Evolutionary conservation across 2,888 invertebrate species (phyloP).

Genomic region (Heliconius hortense): DNA sequence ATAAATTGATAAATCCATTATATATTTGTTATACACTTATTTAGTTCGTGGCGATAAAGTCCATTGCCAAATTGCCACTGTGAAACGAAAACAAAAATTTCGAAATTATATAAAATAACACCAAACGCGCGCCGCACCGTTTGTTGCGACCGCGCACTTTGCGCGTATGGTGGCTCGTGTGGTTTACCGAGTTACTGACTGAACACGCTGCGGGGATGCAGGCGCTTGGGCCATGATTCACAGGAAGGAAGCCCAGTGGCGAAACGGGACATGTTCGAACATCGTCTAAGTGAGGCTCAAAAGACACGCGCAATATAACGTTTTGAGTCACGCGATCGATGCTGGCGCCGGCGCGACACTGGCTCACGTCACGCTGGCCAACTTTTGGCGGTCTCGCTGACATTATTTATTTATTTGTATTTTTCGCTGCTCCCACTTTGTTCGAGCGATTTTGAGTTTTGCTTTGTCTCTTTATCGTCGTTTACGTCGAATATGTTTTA

Average conservation of each 20-base stretch:
- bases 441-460: constrained; percentile 26
- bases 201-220: constrained; percentile 49
- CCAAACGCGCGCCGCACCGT: constrained; percentile 42
- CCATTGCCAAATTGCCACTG: constrained; percentile 14
- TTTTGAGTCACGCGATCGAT: constrained; percentile 69
- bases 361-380: constrained; percentile 38
- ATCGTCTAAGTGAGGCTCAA: constrained; percentile 56
- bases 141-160: constrained; percentile 52
- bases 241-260: constrained; percentile 69
- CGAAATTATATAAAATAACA: constrained; percentile 30
- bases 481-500: constrained; percentile 32
- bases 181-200: constrained; percentile 54
- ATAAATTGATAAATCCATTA: constrained; percentile 62
- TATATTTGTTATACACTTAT: constrained; percentile 50
- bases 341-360: constrained; percentile 71
- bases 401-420: constrained; percentile 41
- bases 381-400: constrained; percentile 55
- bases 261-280: constrained; percentile 73
- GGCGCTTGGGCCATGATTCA: constrained; percentile 69
- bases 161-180: constrained; percentile 54
- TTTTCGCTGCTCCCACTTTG: constrained; percentile 42
- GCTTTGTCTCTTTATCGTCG: constrained; percentile 41
- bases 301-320: constrained; percentile 49
- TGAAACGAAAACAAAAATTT: constrained; percentile 21
- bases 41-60: constrained; percentile 22